Evolutionary conservation across 2,113 vertebrate genomes (phyloP), one percentile per base, ranked within the genome.

Genomic region (Oncorhynchus gorbuscha): DNA sequence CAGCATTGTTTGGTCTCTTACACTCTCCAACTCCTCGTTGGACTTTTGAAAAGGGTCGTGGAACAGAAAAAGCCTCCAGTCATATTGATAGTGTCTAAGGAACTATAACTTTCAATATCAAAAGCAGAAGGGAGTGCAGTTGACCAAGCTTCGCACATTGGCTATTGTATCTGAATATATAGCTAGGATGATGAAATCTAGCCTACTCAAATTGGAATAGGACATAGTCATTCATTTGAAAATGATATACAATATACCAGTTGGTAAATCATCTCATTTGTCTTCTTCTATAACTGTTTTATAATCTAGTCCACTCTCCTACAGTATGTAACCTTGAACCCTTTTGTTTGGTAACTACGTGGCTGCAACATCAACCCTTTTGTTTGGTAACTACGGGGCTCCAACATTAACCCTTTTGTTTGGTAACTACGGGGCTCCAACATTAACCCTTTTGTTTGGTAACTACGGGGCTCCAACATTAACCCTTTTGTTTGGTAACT

Each of bases 1-100:
- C 73, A 85, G 81, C 84, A 89, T 89, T 91, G 89, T 89, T 89
- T 84, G 81, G 79, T 81, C 79, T 81, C 76, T 88, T 86, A 71
- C 86, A 88, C 87, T 87, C 75, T 83, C 45, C 51, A 79, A 76
- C 78, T 84, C 78, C 69, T 78, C 59, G 73, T 78, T 84, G 22
- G 22, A 74, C 39, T 75, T 85, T 83, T 86, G 32, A 81, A 84
- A 75, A 75, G 49, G 76, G 45, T 61, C 66, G 71, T 69, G 9
- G 39, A 62, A 55, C 48, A 79, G 79, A 86, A 87, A 78, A 78
- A 68, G 70, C 72, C 64, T 73, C 62, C 61, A 76, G 73, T 84
- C 77, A 79, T 76, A 68, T 62, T 76, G 70, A 73, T 69, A 64
- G 73, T 58, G 73, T 62, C 67, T 28, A 72, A 75, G 73, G 73